Conservation (phyloP, 2,113 vertebrate species). For the Gallinago jamesoni region DNA sequence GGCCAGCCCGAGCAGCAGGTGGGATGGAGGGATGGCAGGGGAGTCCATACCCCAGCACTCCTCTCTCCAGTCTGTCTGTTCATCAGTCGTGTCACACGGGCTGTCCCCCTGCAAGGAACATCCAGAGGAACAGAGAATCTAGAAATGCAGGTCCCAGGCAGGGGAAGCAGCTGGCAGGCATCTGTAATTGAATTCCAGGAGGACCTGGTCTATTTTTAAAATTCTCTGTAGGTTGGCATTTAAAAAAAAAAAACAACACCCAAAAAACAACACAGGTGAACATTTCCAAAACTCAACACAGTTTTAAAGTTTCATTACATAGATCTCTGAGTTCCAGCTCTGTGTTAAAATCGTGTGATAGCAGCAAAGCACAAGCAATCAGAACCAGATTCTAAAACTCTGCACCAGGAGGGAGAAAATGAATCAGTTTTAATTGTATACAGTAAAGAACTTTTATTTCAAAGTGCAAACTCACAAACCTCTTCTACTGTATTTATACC, state of each 20-base stretch:
- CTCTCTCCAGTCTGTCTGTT: not conserved
- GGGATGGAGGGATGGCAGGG: not conserved
- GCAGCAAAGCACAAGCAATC: not conserved
- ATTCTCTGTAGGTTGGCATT: slow-evolving; percentile 19
- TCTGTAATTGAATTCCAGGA: slow-evolving; percentile 61
- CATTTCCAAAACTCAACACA: slow-evolving; percentile 10
- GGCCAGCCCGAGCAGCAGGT: slow-evolving; percentile 48
- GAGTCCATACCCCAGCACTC: not conserved
- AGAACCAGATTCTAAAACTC: not conserved
- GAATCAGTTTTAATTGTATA: not conserved
- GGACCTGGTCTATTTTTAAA: slow-evolving; percentile 62
- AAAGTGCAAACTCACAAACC: not conserved
- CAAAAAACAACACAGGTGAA: not conserved
- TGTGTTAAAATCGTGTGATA: not conserved
- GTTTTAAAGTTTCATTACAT: slow-evolving; percentile 28
- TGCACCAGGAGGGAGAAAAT: not conserved
- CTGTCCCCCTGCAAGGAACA: slow-evolving; percentile 24
- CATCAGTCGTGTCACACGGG: slow-evolving; percentile 24
- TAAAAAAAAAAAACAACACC: not conserved
- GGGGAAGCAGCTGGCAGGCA: slow-evolving; percentile 60
- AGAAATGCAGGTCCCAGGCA: slow-evolving; percentile 1
- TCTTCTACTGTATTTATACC: not conserved
- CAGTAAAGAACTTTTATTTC: not conserved
- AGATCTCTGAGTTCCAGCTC: not conserved
- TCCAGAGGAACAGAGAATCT: slow-evolving; percentile 43